Base-by-base conservation (phyloP, 2,888 invertebrate genomes). In the Hyposoter dolosus region DNA sequence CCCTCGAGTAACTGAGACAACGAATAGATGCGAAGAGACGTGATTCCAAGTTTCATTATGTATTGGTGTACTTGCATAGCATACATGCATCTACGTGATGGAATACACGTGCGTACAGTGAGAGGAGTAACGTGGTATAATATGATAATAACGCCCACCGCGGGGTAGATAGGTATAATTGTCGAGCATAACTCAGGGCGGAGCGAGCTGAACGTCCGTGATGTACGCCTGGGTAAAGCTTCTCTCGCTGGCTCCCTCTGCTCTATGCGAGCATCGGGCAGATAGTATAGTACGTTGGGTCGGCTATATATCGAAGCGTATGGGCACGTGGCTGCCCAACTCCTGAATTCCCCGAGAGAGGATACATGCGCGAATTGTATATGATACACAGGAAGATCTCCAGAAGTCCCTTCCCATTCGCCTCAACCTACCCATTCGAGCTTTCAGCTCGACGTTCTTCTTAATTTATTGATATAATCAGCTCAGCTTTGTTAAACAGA, bases 381-480 rank as follows among this genome's bases (percentile, higher is more conserved):
- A 85, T 83, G 69, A 81, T 77, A 35, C 63, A 23, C 69, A 75
- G 47, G 60, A 74, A 86, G 78, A 79, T 84, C 84, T 82, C 84
- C 71, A 78, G 82, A 84, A 84, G 78, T 69, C 74, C 43, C 79
- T 28, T 60, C 47, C n/a, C 80, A 50, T 69, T 45, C 56, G 72
- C 35, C 47, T 60, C 72, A 53, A 66, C 78, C 76, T 79, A 43
- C 60, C 78, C 45, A 56, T 68, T 77, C 72, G 65, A 47, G 66
- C 65, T 56, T 78, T 75, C 74, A 35, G 45, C 74, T 35, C 78
- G 72, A 83, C 83, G 83, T 82, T 86, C 82, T 89, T 88, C 89
- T 91, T 92, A 93, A 93, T 93, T 93, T 93, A 93, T 93, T 92
- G 93, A 92, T 91, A 92, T 92, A 93, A 93, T 93, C 93, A 92